A percentile compares a stretch with the other conserved stretches of the same genome.
phyloP scores from a whole-genome alignment of 2,797 vertebrate genomes.

The Enteromius argenteus region DNA sequence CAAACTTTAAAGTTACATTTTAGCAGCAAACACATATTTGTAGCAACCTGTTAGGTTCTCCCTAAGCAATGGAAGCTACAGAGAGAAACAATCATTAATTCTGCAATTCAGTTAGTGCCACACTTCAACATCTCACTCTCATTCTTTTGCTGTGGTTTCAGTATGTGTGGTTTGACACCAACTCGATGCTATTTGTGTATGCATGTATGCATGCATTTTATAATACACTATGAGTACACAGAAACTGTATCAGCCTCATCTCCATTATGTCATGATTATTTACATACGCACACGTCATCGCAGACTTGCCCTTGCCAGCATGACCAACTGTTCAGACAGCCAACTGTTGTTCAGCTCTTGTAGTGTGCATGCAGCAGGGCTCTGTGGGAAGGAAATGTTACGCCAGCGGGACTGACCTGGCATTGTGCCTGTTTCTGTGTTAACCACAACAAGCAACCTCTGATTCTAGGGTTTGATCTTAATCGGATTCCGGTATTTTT shows the following conservation, averaged over 20 bases:
- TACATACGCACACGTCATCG: constrained; percentile 39
- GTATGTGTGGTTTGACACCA: not conserved
- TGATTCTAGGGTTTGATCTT: constrained; percentile 2
- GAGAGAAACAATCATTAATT: constrained; percentile 3
- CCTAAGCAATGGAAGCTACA: not conserved
- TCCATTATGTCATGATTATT: constrained; percentile 42
- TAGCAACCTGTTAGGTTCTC: not conserved
- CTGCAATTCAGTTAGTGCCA: not conserved
- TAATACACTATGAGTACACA: not conserved
- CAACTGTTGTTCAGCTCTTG: constrained; percentile 57
- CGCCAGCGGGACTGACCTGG: constrained; percentile 41
- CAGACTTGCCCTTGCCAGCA: constrained; percentile 50
- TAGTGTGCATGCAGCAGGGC: constrained; percentile 46
- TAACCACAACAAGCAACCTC: constrained; percentile 51
- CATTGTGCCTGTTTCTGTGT: constrained; percentile 53
- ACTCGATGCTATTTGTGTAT: not conserved
- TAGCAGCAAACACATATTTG: not conserved
- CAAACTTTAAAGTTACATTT: not conserved
- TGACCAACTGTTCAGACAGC: constrained; percentile 52
- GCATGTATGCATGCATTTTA: not conserved
- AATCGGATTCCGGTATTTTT: not conserved
- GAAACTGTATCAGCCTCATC: not conserved
- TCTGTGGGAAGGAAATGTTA: constrained; percentile 55
- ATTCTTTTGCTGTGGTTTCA: not conserved
- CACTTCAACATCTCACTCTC: not conserved